Conservation (phyloP, 2,113 vertebrate species). For the Camelus dromedarius region DNA sequence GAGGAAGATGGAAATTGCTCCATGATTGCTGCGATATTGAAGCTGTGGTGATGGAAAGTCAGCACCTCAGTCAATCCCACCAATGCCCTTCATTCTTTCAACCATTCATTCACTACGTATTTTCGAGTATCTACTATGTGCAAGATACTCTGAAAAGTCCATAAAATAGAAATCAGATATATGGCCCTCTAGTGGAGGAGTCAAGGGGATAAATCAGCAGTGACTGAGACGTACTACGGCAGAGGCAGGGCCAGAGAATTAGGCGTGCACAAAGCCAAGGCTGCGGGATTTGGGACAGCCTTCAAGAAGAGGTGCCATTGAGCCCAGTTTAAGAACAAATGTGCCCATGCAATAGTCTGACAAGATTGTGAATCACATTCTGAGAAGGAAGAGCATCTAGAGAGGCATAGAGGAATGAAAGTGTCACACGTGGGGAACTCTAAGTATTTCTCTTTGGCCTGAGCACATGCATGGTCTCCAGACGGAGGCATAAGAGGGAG, state of each 20-base stretch:
- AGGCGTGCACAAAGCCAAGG: not conserved
- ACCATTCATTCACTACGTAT: not conserved
- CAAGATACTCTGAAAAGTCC: not conserved
- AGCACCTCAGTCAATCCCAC: not conserved
- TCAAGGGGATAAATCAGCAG: not conserved
- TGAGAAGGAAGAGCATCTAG: not conserved
- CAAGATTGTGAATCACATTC: not conserved
- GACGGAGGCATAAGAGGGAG: not conserved
- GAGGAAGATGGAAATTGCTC: not conserved
- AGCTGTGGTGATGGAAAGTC: not conserved
- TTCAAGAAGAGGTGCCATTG: not conserved
- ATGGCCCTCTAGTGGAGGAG: not conserved
- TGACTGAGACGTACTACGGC: rapidly evolving
- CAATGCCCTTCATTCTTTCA: not conserved
- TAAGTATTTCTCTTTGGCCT: not conserved
- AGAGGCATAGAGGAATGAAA: not conserved
- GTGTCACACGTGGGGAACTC: not conserved
- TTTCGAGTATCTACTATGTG: not conserved
- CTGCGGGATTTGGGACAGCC: rapidly evolving
- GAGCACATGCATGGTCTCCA: not conserved
- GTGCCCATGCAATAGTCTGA: not conserved
- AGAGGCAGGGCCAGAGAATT: no score
- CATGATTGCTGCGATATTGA: not conserved
- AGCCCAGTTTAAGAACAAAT: not conserved
- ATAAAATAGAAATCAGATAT: not conserved